phyloP scores from a whole-genome alignment of 2,888 invertebrate species.

The Zygogramma bicolorata region DNA sequence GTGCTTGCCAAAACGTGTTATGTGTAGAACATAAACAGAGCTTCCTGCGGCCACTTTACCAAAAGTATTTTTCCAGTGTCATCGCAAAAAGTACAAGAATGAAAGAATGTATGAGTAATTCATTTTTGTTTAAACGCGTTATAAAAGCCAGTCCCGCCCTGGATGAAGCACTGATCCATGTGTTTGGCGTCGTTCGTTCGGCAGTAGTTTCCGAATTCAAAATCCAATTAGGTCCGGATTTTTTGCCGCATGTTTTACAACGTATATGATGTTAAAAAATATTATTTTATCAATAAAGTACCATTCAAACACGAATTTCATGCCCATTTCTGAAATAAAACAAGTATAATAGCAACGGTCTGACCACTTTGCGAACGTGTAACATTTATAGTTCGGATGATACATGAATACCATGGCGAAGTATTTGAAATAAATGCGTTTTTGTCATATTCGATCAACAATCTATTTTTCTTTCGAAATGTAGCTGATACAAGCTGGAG shows the following conservation, averaged over 20 bases:
- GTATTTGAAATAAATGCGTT: no score
- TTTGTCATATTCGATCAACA: no score
- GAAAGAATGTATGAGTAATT: no score
- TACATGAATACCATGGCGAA: no score
- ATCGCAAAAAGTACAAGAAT: no score
- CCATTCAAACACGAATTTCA: not conserved
- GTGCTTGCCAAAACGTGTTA: no score
- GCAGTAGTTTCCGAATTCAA: not conserved
- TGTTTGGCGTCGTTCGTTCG: not conserved
- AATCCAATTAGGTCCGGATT: not conserved
- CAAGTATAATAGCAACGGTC: not conserved
- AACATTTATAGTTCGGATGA: no score
- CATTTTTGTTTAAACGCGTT: not conserved
- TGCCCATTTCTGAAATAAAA: not conserved
- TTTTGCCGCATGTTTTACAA: not conserved
- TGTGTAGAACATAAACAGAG: no score
- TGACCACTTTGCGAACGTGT: not conserved
- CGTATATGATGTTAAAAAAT: not conserved
- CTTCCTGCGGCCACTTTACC: no score
- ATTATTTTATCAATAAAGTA: not conserved
- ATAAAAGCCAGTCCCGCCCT: not conserved
- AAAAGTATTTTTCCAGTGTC: no score
- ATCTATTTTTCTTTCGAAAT: no score
- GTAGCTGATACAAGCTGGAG: no score
- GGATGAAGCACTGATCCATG: not conserved